These are phyloP conservation scores for Archips crataeganus DNA, from an alignment of 2,888 invertebrate genomes.

Conservation along the genomic window DNA sequence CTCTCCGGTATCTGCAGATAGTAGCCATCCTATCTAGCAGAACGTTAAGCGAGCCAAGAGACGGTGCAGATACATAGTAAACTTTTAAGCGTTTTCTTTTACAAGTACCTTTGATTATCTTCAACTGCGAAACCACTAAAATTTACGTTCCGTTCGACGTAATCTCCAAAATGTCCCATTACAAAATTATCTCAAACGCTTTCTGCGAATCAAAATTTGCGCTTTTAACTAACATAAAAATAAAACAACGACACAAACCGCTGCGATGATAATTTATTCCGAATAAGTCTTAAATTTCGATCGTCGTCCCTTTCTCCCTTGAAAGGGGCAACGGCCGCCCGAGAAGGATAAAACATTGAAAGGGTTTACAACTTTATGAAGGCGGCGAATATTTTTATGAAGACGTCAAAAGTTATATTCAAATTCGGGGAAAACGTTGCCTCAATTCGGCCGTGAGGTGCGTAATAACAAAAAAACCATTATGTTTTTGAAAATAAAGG, in stretches of 20 bases:
- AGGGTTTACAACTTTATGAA: conserved; percentile 39
- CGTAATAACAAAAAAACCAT: conserved; percentile 2
- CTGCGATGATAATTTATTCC: conserved; percentile 33
- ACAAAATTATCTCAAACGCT: conserved; percentile 33
- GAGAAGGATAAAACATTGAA: conserved; percentile 37
- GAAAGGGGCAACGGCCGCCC: conserved; percentile 25
- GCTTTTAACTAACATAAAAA: conserved; percentile 19
- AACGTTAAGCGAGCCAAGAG: conserved; percentile 19
- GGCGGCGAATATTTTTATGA: conserved; percentile 40
- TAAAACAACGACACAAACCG: conserved; percentile 32
- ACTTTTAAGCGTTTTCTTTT: conserved; percentile 35
- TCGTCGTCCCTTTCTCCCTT: conserved; percentile 27
- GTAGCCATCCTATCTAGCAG: not conserved
- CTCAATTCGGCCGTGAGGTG: conserved; percentile 7
- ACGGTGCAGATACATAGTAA: conserved; percentile 34
- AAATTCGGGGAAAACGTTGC: conserved; percentile 29
- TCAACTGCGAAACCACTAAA: conserved; percentile 11
- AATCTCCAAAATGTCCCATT: conserved; percentile 35
- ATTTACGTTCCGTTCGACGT: conserved; percentile 26
- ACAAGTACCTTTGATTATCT: conserved; percentile 29
- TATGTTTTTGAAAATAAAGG: conserved; percentile 18
- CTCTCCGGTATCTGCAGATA: not conserved
- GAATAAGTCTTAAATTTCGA: conserved; percentile 27
- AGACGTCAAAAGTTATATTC: conserved; percentile 42
- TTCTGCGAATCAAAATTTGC: conserved; percentile 38